These are phyloP conservation scores for Natator depressus DNA, from an alignment of 2,113 vertebrate species.

Conservation along the genomic window DNA sequence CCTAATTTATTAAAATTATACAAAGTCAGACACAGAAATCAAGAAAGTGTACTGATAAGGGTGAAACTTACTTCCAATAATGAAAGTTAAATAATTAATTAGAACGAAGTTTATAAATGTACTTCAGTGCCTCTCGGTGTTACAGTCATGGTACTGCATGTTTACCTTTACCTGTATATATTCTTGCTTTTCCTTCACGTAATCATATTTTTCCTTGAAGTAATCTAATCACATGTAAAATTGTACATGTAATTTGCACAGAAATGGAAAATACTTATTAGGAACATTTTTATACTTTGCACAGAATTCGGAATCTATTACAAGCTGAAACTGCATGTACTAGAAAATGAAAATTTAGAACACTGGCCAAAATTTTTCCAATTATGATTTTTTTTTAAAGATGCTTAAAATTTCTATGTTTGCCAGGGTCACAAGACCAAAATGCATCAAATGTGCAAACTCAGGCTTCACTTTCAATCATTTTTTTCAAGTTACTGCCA, in stretches of 20 bases:
- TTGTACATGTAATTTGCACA: background rate
- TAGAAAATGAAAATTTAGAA: background rate
- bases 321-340: background rate
- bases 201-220: background rate
- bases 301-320: background rate
- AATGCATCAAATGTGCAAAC: background rate
- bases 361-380: background rate
- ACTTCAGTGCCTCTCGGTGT: too few species aligned
- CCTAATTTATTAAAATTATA: background rate
- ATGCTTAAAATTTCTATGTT: background rate
- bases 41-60: background rate
- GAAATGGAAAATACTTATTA: background rate
- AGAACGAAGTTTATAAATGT: background rate
- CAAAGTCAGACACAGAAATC: background rate
- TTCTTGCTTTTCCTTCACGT: background rate
- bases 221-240: background rate
- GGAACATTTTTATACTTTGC: background rate
- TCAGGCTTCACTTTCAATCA: background rate
- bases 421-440: background rate
- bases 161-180: background rate
- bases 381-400: background rate
- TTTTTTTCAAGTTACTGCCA: slow-evolving; percentile 34
- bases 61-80: background rate
- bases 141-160: background rate
- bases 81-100: background rate